Base-by-base conservation (phyloP, 2,797 vertebrate genomes). In the Aplochiton taeniatus region DNA sequence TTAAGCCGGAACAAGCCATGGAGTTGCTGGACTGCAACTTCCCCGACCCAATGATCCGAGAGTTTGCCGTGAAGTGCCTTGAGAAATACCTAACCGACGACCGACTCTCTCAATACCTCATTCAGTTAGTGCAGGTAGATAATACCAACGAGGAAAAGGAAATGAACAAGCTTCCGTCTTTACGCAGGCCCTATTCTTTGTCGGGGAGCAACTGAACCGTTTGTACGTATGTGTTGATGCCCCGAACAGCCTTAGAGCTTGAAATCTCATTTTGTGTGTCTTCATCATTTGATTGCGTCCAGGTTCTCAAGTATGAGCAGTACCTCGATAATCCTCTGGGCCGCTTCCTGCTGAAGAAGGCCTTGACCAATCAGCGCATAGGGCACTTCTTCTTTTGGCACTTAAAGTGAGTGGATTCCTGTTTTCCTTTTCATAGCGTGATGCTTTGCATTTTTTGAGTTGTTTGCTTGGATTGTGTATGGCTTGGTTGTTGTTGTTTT, bases 351-450 rank as follows among this genome's bases (percentile, higher is more conserved):
- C 92, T 99, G 68, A 99, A 99, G 90, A 98, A 95, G 79, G 97
- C 97, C 54, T 87, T 99, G 82, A 98, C 96, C 75, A 99, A 99
- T 92, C 97, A 99, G 89, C 95, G 96, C 81, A 99, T 99, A 90
- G 97, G 97, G 88, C 97, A 99, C 78, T 99, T 99, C 91, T 99
- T 99, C 92, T 99, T 99, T 88, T 99, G 97, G 96, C 96, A 99
- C 93, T 94, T 99, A 82, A 99, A 99, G 97, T 98, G 91, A 95
- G 96, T 90, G 55, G 0, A 71, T 70, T 70, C 46, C 42, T 17
- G 8, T 10, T 43, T 9, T 31, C 13, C 14, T 57, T 41, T n/a
- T 9, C 0, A 41, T 31, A 31, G 31, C 31, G 6, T 31, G 31
- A 31, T 31, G 31, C 6, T 31, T 31, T 31, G 31, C 31, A 31